phyloP scores from a whole-genome alignment of 2,797 vertebrate species.

The Hoplostethus atlanticus region DNA sequence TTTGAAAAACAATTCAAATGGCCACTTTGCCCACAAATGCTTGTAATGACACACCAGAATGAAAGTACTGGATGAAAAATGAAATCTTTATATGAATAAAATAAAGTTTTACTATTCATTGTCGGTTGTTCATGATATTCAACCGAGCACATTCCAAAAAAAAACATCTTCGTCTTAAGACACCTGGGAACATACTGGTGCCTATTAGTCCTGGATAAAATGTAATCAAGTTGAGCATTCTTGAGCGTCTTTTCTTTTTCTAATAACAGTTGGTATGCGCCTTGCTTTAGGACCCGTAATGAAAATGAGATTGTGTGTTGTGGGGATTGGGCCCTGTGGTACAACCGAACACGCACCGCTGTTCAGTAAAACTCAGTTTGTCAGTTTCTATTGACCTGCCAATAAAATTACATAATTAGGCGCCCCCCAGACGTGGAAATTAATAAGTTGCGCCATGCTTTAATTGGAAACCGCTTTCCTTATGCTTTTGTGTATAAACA shows the following conservation, averaged over 20 bases:
- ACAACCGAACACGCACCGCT: neutral
- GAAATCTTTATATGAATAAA: conserved; percentile 14
- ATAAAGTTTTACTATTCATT: neutral
- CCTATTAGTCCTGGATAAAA: conserved; percentile 15
- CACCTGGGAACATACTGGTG: conserved; percentile 45
- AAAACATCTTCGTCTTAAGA: conserved; percentile 15
- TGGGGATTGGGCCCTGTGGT: neutral
- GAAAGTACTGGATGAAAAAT: conserved; percentile 7
- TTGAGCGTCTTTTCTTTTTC: conserved; percentile 18
- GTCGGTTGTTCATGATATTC: conserved; percentile 11
- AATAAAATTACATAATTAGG: too few species aligned
- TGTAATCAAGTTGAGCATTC: conserved; percentile 35
- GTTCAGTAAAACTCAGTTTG: too few species aligned
- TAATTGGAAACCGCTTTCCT: too few species aligned
- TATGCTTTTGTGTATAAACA: too few species aligned
- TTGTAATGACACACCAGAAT: conserved; percentile 14
- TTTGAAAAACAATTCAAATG: conserved; percentile 13
- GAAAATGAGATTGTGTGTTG: conserved; percentile 17
- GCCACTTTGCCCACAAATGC: conserved; percentile 4
- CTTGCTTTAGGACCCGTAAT: conserved; percentile 31
- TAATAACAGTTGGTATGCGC: conserved; percentile 35
- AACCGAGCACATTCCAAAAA: neutral
- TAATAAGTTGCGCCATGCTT: too few species aligned
- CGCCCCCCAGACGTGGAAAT: too few species aligned
- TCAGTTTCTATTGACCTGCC: too few species aligned